These are phyloP conservation scores for Adelosebastes latens DNA, from an alignment of 2,797 vertebrate genomes.

Conservation along the genomic window DNA sequence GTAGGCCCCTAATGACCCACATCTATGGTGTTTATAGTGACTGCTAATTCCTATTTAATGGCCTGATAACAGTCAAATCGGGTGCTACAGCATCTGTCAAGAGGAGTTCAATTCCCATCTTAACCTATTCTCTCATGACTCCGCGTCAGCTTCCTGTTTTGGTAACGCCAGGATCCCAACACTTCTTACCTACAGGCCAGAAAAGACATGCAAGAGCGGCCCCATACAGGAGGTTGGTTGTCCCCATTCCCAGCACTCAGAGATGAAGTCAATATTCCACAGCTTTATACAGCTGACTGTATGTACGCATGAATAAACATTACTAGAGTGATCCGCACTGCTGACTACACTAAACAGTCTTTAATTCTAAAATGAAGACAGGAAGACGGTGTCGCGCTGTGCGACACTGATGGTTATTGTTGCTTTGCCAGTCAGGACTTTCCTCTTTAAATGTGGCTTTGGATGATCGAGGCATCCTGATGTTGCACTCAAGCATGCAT, in stretches of 20 bases:
- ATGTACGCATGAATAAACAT: constrained; percentile 54
- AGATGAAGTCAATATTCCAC: constrained; percentile 60
- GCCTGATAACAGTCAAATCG: accelerated
- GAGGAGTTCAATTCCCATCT: constrained; percentile 2
- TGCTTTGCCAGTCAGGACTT: constrained; percentile 43
- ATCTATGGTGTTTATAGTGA: too few species aligned
- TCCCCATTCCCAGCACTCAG: constrained; percentile 38
- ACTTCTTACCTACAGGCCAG: constrained; percentile 11
- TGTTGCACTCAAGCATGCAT: neutral
- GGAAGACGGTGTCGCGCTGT: constrained; percentile 40
- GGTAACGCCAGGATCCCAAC: constrained; percentile 16
- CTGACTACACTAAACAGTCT: constrained; percentile 44
- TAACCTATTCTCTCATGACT: neutral
- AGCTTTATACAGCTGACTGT: constrained; percentile 21
- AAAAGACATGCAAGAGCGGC: constrained; percentile 51
- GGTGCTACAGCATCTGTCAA: neutral
- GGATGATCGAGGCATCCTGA: constrained; percentile 17
- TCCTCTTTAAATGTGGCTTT: constrained; percentile 32
- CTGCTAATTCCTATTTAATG: too few species aligned
- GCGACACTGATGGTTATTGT: constrained; percentile 53
- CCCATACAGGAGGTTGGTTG: constrained; percentile 41
- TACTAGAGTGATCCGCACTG: constrained; percentile 34
- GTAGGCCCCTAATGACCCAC: too few species aligned
- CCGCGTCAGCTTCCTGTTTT: constrained; percentile 12
- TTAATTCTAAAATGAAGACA: constrained; percentile 54